Evolutionary conservation across 2,113 vertebrate species (phyloP), one percentile per base, ranked within the genome.

Genomic region (Tychaedon coryphoeus): DNA sequence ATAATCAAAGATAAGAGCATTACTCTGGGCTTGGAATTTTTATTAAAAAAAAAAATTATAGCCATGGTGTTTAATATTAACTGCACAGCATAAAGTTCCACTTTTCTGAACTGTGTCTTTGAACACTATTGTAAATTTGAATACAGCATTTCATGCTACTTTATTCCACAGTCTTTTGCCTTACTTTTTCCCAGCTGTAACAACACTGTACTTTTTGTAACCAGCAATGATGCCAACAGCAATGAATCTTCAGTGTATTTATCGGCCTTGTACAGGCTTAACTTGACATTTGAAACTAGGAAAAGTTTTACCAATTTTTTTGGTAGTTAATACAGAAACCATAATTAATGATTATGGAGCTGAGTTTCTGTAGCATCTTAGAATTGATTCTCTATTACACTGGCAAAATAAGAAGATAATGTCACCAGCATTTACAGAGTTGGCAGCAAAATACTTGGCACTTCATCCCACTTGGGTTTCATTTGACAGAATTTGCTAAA

Each of bases 331-430:
- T 97, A 91, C 75, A 87, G 96, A 97, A 96, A 96, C 81, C 73
- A 87, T 97, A 97, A 96, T 97, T 97, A 96, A 97, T 97, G 74
- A 97, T 96, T 97, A 97, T 93, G 95, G 93, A 97, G 70, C 89
- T 96, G 91, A 97, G 84, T 69, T 81, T 96, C 96, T 96, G 81
- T 65, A 96, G 67, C 83, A 94, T 97, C 91, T 92, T 97, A 97
- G 85, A 78, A 96, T 80, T 95, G 96, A 97, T 97, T 96, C 90
- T 86, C 93, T 97, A 94, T 97, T 98, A 98, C 95, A 95, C 79
- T 96, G 94, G 95, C 88, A 98, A 97, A 97, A 96, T 89, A 93
- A 97, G 92, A 96, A 95, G 83, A 92, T 94, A 94, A 97, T 89
- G 80, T 96, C 64, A 29, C 96, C 96, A 94, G 76, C 91, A 92